Conservation (phyloP, 2,113 vertebrate species). For the Entomyzon cyanotis region DNA sequence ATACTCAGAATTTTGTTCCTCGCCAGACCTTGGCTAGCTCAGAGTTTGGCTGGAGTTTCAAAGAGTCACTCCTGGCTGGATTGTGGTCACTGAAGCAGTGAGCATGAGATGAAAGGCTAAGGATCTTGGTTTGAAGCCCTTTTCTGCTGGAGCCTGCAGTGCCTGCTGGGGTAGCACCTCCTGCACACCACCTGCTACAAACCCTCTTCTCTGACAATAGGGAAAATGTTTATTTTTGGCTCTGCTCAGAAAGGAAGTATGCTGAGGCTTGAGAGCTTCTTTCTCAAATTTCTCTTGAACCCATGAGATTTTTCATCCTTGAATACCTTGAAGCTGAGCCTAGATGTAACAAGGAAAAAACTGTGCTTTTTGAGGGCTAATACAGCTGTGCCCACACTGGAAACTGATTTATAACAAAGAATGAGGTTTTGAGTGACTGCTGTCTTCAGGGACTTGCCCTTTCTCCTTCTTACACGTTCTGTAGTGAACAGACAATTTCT, state of each 20-base stretch:
- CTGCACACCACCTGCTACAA: neutral
- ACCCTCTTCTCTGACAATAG: neutral
- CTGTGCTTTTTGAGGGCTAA: neutral
- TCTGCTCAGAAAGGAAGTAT: neutral
- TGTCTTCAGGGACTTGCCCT: neutral
- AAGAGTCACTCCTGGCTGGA: neutral
- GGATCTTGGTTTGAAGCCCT: neutral
- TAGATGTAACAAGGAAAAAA: neutral
- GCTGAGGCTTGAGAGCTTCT: neutral
- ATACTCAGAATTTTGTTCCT: no score
- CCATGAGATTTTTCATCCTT: neutral
- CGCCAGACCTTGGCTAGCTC: neutral
- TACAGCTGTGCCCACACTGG: neutral
- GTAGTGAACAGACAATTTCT: neutral
- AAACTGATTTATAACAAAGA: neutral
- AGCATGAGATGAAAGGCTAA: neutral
- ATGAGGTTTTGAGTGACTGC: neutral
- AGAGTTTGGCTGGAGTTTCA: neutral
- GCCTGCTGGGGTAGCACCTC: neutral
- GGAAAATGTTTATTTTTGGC: neutral
- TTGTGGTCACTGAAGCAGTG: neutral
- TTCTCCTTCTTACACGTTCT: neutral
- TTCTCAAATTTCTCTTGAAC: neutral
- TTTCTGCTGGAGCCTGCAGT: neutral
- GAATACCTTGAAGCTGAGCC: neutral